A percentile compares a stretch with the other conserved stretches of the same genome.
Evolutionary conservation across 2,888 invertebrate species (phyloP).

Genomic region (Macrophya annulata): DNA sequence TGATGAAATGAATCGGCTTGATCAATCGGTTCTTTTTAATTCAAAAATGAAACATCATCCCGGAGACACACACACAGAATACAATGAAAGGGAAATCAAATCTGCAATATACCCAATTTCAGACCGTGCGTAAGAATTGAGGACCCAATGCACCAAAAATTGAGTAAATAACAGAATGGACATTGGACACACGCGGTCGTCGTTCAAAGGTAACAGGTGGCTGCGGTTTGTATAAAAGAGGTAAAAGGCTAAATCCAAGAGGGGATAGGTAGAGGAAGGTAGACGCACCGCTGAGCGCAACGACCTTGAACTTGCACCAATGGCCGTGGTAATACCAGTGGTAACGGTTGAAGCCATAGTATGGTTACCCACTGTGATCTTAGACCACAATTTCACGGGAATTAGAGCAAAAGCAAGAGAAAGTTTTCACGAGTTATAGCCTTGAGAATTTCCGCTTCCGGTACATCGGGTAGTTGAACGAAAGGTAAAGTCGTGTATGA

Average conservation of each 20-base stretch:
- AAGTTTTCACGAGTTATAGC: slow-evolving; percentile 18
- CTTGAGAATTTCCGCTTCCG: slow-evolving; percentile 37
- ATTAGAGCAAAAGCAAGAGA: slow-evolving; percentile 26
- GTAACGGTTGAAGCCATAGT: slow-evolving; percentile 35
- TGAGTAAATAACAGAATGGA: slow-evolving; percentile 30
- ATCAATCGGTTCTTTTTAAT: slow-evolving; percentile 20
- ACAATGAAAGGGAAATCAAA: slow-evolving; percentile 32
- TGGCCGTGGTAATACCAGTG: slow-evolving; percentile 43
- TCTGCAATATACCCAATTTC: neutral
- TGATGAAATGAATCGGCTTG: neutral
- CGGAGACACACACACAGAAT: neutral
- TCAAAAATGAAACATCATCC: neutral
- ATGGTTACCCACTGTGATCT: neutral
- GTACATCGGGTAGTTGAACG: slow-evolving; percentile 11
- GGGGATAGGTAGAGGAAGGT: slow-evolving; percentile 43
- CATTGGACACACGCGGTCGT: slow-evolving; percentile 51
- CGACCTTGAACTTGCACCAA: slow-evolving; percentile 70
- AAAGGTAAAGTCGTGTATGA: slow-evolving; percentile 5
- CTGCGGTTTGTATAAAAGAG: neutral
- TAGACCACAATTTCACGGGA: slow-evolving; percentile 40
- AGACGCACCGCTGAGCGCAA: slow-evolving; percentile 66
- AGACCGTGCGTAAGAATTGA: neutral
- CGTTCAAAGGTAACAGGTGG: slow-evolving; percentile 54
- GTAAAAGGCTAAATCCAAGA: slow-evolving; percentile 16
- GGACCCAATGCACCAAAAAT: neutral